These are phyloP conservation scores for Oreohelix idahoensis DNA, from an alignment of 1,140 invertebrate species.

Conservation along the genomic window DNA sequence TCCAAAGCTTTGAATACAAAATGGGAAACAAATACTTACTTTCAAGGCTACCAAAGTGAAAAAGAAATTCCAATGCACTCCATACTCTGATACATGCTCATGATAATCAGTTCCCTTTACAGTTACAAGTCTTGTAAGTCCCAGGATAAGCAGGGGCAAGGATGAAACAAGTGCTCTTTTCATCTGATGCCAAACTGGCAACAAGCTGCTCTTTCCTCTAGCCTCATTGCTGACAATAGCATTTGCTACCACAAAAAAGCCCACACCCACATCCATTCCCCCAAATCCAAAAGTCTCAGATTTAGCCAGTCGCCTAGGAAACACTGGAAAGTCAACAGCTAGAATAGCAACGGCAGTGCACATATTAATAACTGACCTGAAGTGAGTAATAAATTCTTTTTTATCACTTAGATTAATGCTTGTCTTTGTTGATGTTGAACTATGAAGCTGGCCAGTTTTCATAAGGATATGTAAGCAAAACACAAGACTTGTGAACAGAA, in stretches of 20 bases:
- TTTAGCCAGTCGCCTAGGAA: slow-evolving; percentile 87
- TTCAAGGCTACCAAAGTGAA: slow-evolving; percentile 90
- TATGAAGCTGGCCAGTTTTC: neutral
- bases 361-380: slow-evolving; percentile 78
- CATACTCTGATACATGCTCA: slow-evolving; percentile 91
- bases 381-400: slow-evolving; percentile 73
- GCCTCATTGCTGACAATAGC: slow-evolving; percentile 82
- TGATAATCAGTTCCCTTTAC: slow-evolving; percentile 82
- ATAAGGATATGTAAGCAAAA: neutral
- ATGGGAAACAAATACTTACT: slow-evolving; percentile 62
- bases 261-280: slow-evolving; percentile 96
- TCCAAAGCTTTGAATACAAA: no score
- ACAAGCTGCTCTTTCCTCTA: slow-evolving; percentile 48
- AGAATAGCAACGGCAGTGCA: slow-evolving; percentile 88
- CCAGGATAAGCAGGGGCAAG: slow-evolving; percentile 76
- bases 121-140: slow-evolving; percentile 77
- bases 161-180: slow-evolving; percentile 50
- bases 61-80: slow-evolving; percentile 98
- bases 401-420: slow-evolving; percentile 5
- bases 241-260: slow-evolving; percentile 89
- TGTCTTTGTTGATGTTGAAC: neutral
- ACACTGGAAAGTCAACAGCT: slow-evolving; percentile 92
- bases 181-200: slow-evolving; percentile 24
- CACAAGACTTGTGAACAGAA: slow-evolving; percentile 30
- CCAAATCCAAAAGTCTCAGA: slow-evolving; percentile 89